Evolutionary conservation across 2,888 invertebrate species (phyloP).

Genomic region (Melanostoma scalare): DNA sequence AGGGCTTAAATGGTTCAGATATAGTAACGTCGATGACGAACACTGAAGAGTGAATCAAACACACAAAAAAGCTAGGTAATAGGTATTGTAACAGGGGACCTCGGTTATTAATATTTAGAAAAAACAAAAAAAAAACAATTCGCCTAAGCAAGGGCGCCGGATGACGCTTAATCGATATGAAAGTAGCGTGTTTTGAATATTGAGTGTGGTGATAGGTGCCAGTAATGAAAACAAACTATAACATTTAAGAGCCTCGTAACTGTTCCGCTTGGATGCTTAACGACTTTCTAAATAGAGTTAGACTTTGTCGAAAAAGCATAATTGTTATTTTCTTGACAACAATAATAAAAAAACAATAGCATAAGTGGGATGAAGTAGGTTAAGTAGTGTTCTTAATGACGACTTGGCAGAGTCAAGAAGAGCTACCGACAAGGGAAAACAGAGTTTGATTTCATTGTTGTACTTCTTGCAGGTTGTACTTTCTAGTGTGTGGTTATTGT

Average conservation of each 20-base stretch:
- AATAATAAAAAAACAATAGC: background rate
- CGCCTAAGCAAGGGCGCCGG: conserved; percentile 22
- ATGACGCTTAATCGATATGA: conserved; percentile 36
- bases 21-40: background rate
- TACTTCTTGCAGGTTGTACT: too few species aligned
- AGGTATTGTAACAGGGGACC: background rate
- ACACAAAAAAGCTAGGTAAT: too few species aligned
- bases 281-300: conserved; percentile 13
- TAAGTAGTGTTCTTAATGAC: background rate
- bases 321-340: background rate
- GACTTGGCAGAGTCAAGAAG: too few species aligned
- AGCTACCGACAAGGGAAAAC: too few species aligned
- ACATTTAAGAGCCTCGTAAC: conserved; percentile 33
- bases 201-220: conserved; percentile 12
- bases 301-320: background rate
- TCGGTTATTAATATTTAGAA: conserved; percentile 23
- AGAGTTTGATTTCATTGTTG: too few species aligned
- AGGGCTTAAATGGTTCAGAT: conserved; percentile 2
- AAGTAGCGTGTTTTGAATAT: conserved; percentile 32
- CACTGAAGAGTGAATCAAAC: conserved; percentile 17
- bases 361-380: background rate
- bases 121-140: background rate
- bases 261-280: conserved; percentile 22
- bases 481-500: too few species aligned
- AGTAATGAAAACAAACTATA: conserved; percentile 32